Percentiles rank a stretch among this genome's conserved stretches.
These are phyloP conservation scores for Synergus laeviventris DNA, from an alignment of 2,888 invertebrate species.

Conservation along the genomic window DNA sequence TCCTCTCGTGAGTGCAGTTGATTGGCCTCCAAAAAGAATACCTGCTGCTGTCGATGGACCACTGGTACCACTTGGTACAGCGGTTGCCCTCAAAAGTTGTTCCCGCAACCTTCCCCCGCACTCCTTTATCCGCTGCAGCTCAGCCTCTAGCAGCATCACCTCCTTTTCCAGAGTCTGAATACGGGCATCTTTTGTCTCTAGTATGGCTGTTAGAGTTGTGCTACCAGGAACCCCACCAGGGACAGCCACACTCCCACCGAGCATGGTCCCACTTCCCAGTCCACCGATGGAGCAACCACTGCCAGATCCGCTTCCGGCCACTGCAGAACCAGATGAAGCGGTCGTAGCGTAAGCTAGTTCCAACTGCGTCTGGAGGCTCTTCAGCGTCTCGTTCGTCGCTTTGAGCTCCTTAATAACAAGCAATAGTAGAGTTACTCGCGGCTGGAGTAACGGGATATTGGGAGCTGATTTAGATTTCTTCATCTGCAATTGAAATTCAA, in stretches of 20 bases:
- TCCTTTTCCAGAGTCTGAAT: constrained; percentile 92
- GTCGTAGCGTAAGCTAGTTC: constrained; percentile 83
- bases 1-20: constrained; percentile 28
- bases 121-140: constrained; percentile 81
- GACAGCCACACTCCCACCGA: constrained; percentile 73
- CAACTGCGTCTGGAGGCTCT: constrained; percentile 88
- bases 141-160: constrained; percentile 87
- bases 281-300: constrained; percentile 57
- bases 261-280: constrained; percentile 65
- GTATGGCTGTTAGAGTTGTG: constrained; percentile 87
- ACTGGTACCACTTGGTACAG: constrained; percentile 62
- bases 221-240: constrained; percentile 78
- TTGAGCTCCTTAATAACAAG: constrained; percentile 84
- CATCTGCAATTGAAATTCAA: constrained; percentile 40
- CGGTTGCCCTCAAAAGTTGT: constrained; percentile 69
- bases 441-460: constrained; percentile 51
- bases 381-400: constrained; percentile 90
- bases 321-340: constrained; percentile 75
- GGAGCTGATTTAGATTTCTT: constrained; percentile 40
- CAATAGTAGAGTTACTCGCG: constrained; percentile 70
- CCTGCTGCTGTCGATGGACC: constrained; percentile 56
- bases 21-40: constrained; percentile 42
- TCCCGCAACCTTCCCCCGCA: constrained; percentile 72
- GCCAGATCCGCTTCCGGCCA: constrained; percentile 62
- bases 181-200: constrained; percentile 91